Conservation (phyloP, 2,888 invertebrate species). For the Phyllotreta striolata region DNA sequence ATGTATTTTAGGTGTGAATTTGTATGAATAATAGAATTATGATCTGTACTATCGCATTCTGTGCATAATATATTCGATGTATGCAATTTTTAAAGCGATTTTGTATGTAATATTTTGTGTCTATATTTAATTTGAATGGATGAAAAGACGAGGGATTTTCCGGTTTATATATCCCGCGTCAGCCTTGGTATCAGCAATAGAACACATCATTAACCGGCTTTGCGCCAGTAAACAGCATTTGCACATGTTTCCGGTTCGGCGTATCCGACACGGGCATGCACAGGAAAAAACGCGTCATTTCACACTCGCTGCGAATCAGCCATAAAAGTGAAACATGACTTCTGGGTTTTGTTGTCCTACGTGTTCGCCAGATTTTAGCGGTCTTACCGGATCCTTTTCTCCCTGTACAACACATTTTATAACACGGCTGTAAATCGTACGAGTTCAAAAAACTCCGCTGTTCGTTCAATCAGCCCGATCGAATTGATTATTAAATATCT, state of each 20-base stretch:
- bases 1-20: too few species aligned
- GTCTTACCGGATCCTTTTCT: slow-evolving; percentile 24
- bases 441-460: too few species aligned
- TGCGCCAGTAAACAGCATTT: slow-evolving; percentile 29
- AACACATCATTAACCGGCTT: slow-evolving; percentile 31
- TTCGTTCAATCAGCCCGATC: too few species aligned
- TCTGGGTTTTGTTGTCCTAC: slow-evolving; percentile 29
- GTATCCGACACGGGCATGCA: slow-evolving; percentile 8
- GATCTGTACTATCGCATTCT: too few species aligned
- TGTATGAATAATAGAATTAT: too few species aligned
- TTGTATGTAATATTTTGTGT: neutral
- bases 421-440: too few species aligned
- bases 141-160: slow-evolving; percentile 8
- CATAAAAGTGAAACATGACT: slow-evolving; percentile 34
- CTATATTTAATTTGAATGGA: neutral
- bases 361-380: slow-evolving; percentile 27
- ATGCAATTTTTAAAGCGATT: too few species aligned
- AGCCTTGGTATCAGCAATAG: slow-evolving; percentile 27
- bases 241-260: slow-evolving; percentile 29
- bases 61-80: too few species aligned
- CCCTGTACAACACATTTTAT: neutral
- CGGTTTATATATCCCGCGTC: slow-evolving; percentile 21
- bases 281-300: slow-evolving; percentile 33
- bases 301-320: slow-evolving; percentile 32
- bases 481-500: too few species aligned